Evolutionary conservation across 2,888 invertebrate species (phyloP), one percentile per base, ranked within the genome.

Genomic region (Cynaeus angustus): DNA sequence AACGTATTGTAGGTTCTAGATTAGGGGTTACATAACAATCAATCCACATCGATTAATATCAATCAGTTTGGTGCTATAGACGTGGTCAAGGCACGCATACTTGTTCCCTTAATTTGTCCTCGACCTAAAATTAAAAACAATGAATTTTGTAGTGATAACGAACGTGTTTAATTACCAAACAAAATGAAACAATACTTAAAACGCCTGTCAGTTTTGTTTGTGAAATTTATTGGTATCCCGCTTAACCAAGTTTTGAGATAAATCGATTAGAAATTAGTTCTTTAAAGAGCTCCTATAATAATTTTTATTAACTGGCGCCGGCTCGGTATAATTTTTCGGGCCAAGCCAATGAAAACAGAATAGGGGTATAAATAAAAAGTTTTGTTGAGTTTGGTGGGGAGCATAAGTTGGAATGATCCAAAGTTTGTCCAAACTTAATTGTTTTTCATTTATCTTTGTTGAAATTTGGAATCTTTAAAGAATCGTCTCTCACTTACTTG

Each of bases 391-490:
- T 65, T 56, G 55, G 64, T 69, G 50, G 68, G 43, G 52, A 59
- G 68, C 45, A 56, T 53, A 61, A 64, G 62, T 59, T 46, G 66
- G 66, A 66, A 64, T 62, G 41, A 41, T 59, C 33, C 16, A 10
- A 62, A 62, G 26, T 62, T 41, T 38, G 38, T 50, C n/a, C 33
- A 26, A n/a, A 48, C n/a, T 30, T 65, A 72, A 75, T 76, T 75
- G 75, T 75, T 75, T 78, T 75, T 75, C 75, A 75, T 76, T 78
- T 75, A 75, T 77, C 74, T 73, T 72, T 74, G 74, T 73, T 75
- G 69, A 74, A 75, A 72, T 70, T 59, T 66, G 55, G 59, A 66
- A 71, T 70, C 66, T 68, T 70, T 70, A 72, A 74, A 61, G 73
- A 73, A 72, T 66, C 67, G 61, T 70, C 53, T n/a, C 16, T 52